Percentiles rank a stretch among this genome's conserved stretches.
phyloP scores from a whole-genome alignment of 2,113 vertebrate genomes.

The Holacanthus passer region DNA sequence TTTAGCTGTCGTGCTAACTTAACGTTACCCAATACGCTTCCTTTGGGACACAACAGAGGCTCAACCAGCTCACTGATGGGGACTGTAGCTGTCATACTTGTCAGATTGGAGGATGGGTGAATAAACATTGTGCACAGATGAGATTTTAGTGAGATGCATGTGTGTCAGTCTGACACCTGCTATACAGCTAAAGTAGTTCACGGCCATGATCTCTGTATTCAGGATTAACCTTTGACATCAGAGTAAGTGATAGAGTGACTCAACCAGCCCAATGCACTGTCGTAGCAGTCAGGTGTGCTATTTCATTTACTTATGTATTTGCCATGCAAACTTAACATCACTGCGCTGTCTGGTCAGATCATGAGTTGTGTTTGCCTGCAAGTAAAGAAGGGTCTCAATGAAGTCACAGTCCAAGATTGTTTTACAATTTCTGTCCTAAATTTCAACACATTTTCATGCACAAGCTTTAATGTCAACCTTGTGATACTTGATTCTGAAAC shows the following conservation, averaged over 20 bases:
- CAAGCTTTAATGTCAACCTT: constrained; percentile 4
- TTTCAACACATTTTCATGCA: neutral
- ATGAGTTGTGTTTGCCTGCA: constrained; percentile 3
- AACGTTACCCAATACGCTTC: neutral
- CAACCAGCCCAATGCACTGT: neutral
- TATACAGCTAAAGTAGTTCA: constrained; percentile 26
- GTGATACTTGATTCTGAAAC: neutral
- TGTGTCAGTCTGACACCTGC: constrained; percentile 32
- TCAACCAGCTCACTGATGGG: neutral
- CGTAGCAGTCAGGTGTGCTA: neutral
- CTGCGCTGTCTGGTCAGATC: neutral
- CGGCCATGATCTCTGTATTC: neutral
- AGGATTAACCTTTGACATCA: constrained; percentile 14
- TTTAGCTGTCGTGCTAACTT: constrained; percentile 52
- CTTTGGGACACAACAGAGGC: neutral
- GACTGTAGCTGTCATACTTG: neutral
- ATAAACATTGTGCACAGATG: neutral
- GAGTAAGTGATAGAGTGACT: too few species aligned
- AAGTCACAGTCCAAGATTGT: neutral
- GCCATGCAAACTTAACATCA: constrained; percentile 47
- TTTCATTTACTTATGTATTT: constrained; percentile 31
- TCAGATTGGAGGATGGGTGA: neutral
- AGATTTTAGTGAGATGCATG: neutral
- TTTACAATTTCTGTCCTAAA: neutral
- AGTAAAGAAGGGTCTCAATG: neutral